Base-by-base conservation (phyloP, 2,888 invertebrate genomes). In the Geotrupes spiniger region DNA sequence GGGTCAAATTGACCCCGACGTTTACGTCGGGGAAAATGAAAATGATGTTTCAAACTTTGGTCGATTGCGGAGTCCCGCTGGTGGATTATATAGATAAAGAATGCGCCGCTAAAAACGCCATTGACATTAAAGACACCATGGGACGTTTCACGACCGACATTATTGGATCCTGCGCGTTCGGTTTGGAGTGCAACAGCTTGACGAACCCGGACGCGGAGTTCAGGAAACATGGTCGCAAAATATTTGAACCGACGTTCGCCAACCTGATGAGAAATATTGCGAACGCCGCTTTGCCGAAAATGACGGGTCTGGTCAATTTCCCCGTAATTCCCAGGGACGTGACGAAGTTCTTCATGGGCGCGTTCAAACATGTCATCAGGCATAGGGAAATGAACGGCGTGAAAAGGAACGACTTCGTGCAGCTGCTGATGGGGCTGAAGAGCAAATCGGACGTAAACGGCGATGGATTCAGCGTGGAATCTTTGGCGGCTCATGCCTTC, bases 11-110 rank as follows among this genome's bases (percentile, higher is more conserved):
- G 17, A 31, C 51, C 2, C 42, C 42, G 2, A 39, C 42, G 2
- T 51, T 85, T 58, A 77, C 84, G 0, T 75, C 82, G 0, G 80
- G 79, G 3, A 83, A 83, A 63, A 66, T 85, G 36, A 83, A 80
- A 62, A 73, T 68, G 0, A 80, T 84, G 79, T 82, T 79, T 56
- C 21, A 38, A 71, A 72, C 0, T 5, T 8, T 53, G n/a, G 4
- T 9, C 21, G 28, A 3, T 39, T 53, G 37, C 16, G 31, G 21
- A 1, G 6, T 33, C 6, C 29, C 29, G 2, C 31, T 42, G 10
- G 9, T 6, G 4, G 21, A 46, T 10, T 12, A 21, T 4, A 11
- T 49, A 11, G 37, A 36, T n/a, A n/a, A n/a, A n/a, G n/a, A n/a
- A n/a, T n/a, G n/a, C n/a, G n/a, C n/a, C n/a, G n/a, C n/a, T 21